Percentiles rank a stretch among this genome's conserved stretches.
Evolutionary conservation across 2,113 vertebrate genomes (phyloP).

Genomic region (Motacilla tschutschensis): DNA sequence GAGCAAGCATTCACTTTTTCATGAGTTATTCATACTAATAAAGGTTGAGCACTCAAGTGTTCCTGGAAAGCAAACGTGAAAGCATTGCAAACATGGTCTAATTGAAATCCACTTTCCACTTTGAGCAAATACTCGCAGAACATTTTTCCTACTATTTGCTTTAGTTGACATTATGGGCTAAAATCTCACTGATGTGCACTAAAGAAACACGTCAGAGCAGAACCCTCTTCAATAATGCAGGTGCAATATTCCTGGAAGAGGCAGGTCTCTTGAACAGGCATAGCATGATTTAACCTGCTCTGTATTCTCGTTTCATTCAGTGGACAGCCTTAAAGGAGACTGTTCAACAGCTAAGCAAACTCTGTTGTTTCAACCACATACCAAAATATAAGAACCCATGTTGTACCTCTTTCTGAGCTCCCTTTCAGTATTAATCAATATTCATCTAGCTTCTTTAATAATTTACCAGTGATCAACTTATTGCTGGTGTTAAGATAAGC

Average conservation of each 20-base stretch:
- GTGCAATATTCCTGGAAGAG: conserved; percentile 34
- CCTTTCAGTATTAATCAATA: conserved; percentile 4
- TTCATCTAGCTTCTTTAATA: background rate
- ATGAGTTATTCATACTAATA: conserved; percentile 62
- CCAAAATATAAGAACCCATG: background rate
- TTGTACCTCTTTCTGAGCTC: background rate
- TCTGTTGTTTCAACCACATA: background rate
- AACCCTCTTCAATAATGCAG: conserved; percentile 45
- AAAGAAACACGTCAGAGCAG: conserved; percentile 37
- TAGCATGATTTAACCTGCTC: background rate
- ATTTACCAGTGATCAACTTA: background rate
- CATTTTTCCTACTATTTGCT: conserved; percentile 53
- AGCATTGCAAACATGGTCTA: conserved; percentile 56
- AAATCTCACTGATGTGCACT: conserved; percentile 50
- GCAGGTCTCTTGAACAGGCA: background rate
- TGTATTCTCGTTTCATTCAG: background rate
- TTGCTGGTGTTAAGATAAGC: background rate
- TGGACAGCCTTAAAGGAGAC: background rate
- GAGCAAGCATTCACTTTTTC: conserved; percentile 43
- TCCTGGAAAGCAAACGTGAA: conserved; percentile 58
- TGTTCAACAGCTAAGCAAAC: background rate
- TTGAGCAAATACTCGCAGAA: conserved; percentile 23
- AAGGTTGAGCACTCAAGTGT: conserved; percentile 60
- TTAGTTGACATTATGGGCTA: conserved; percentile 56
- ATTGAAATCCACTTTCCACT: conserved; percentile 65